Percentiles rank a stretch among this genome's conserved stretches.
Evolutionary conservation across 2,888 invertebrate genomes (phyloP).

Genomic region (Tuberolachnus salignus): DNA sequence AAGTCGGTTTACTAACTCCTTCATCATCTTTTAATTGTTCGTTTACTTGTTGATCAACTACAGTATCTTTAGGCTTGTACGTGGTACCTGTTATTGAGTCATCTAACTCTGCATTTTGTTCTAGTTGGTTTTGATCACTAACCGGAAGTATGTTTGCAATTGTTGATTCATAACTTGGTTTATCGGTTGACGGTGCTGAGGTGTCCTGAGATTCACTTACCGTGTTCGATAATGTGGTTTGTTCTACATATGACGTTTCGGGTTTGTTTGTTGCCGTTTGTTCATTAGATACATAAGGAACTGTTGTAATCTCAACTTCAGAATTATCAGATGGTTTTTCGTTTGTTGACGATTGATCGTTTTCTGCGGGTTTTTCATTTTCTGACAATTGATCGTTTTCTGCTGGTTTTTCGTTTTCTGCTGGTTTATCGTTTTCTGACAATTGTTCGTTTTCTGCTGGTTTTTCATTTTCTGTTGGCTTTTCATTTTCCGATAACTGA

Average conservation of each 20-base stretch:
- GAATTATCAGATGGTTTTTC: slow-evolving; percentile 7
- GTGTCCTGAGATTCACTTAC: slow-evolving; percentile 14
- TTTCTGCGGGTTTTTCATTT: slow-evolving; percentile 16
- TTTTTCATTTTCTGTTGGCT: slow-evolving; percentile 5
- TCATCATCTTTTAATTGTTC: slow-evolving; percentile 1
- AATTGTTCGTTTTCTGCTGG: background rate
- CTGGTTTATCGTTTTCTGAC: slow-evolving; percentile 1
- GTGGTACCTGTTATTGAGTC: background rate
- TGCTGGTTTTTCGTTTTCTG: background rate
- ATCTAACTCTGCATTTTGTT: background rate
- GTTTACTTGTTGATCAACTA: background rate
- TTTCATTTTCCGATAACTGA: slow-evolving; percentile 2
- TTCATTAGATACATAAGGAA: background rate
- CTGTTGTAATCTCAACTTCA: slow-evolving; percentile 16
- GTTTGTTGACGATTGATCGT: background rate
- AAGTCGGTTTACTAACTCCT: background rate
- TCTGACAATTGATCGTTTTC: background rate
- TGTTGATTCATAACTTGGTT: slow-evolving; percentile 16
- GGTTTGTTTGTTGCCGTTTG: slow-evolving; percentile 1
- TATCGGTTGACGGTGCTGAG: background rate
- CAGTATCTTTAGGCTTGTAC: background rate
- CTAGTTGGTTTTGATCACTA: slow-evolving; percentile 3
- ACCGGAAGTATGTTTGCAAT: background rate
- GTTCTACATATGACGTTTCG: background rate
- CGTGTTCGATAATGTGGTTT: background rate